Percentiles rank a stretch among this genome's conserved stretches.
phyloP scores from a whole-genome alignment of 1,140 invertebrate genomes.

The Venustaconcha ellipsiformis region DNA sequence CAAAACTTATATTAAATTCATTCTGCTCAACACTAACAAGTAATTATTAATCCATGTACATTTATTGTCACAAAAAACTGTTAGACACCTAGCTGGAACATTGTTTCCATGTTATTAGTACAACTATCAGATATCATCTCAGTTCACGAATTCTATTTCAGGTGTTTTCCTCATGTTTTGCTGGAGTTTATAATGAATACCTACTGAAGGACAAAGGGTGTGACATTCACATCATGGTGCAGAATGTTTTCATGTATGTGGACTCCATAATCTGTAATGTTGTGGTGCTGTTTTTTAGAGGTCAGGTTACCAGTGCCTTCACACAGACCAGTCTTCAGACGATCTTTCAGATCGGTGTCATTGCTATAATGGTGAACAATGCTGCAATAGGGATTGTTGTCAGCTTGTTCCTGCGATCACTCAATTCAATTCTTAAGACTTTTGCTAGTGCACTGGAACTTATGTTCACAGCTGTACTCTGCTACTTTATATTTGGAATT shows the following conservation, averaged over 20 bases:
- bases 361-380: conserved; percentile 90
- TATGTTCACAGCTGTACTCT: conserved; percentile 89
- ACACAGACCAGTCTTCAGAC: conserved; percentile 69
- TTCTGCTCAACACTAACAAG: too few relatives aligned
- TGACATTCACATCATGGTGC: conserved; percentile 89
- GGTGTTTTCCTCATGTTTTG: conserved; percentile 92
- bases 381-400: conserved; percentile 93
- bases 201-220: conserved; percentile 84
- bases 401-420: conserved; percentile 90
- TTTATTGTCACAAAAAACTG: too few relatives aligned
- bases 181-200: conserved; percentile 97
- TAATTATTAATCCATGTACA: too few relatives aligned
- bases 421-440: conserved; percentile 97
- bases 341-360: conserved; percentile 77
- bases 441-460: conserved; percentile 95
- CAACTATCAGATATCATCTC: too few relatives aligned
- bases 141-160: conserved; percentile 73
- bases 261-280: conserved; percentile 94
- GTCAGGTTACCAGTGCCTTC: conserved; percentile 50
- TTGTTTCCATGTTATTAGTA: too few relatives aligned
- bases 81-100: too few relatives aligned
- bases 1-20: too few relatives aligned
- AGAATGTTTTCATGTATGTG: conserved; percentile 97
- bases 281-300: conserved; percentile 74
- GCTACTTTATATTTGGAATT: conserved; percentile 90